Percentiles rank a stretch among this genome's conserved stretches.
phyloP scores from a whole-genome alignment of 2,113 vertebrate genomes.

The Donacobius atricapilla region DNA sequence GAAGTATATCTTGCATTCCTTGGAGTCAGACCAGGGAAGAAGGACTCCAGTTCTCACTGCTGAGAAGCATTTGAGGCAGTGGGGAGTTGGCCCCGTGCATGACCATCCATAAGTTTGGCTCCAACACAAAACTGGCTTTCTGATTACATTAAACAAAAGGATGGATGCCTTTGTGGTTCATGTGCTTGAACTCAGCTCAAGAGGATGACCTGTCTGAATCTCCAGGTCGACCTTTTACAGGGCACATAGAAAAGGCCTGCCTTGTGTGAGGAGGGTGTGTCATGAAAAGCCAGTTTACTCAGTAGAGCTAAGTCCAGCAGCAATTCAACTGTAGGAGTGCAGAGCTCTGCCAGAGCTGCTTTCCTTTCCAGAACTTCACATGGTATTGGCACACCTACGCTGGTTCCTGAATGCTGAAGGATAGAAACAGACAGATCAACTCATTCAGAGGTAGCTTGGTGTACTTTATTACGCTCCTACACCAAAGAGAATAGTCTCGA shows the following conservation, averaged over 20 bases:
- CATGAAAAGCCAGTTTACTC: background rate
- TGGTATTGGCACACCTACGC: background rate
- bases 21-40: background rate
- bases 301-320: background rate
- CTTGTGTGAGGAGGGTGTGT: background rate
- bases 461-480: background rate
- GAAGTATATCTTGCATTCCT: background rate
- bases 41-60: background rate
- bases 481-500: accelerated
- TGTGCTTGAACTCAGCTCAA: background rate
- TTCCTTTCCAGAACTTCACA: background rate
- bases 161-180: background rate
- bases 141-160: background rate
- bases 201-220: background rate
- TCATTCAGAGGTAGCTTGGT: background rate
- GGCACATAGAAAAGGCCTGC: background rate
- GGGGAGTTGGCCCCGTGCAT: background rate
- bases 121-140: background rate
- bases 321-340: background rate
- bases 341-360: background rate
- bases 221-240: background rate
- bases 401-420: background rate
- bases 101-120: background rate
- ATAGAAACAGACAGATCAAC: background rate
- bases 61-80: background rate